Evolutionary conservation across 1,140 invertebrate species (phyloP), one percentile per base, ranked within the genome.

Genomic region (Zaprionus taronus): DNA sequence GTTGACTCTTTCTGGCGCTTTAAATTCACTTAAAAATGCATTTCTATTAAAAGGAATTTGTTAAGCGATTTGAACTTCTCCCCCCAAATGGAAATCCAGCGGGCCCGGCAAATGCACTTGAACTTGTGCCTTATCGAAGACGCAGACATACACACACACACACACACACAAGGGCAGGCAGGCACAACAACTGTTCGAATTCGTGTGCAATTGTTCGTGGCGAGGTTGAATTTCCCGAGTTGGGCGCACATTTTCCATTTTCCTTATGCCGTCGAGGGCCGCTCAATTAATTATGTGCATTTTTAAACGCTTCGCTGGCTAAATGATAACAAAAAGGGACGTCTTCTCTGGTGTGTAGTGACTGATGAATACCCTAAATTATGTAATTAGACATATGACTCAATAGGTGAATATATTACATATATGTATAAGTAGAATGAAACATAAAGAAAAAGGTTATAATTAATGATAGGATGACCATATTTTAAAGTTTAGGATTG

Each of bases 231-330:
- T 76, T 76, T 79, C 28, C 62, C 62, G 26, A 72, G 31, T 67
- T 66, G 22, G 61, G 53, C 47, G 51, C 26, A 22, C 38, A 41
- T 73, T 69, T 69, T 56, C 44, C 15, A 61, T 58, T 66, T 56
- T 60, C 31, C 17, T 17, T 58, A 58, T 41, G 31, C 22, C 64
- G n/a, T 26, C n/a, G 56, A 49, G 51, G 49, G 71, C 26, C 78
- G 61, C 69, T 77, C 69, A 70, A 77, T 80, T 80, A 80, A 77
- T 80, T 80, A 80, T 77, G 78, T 60, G 65, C 69, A 64, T 77
- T 80, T 73, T 65, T 68, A 68, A 79, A 77, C 60, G 74, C 69
- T 79, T 79, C 72, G 60, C 28, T 75, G 77, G 12, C 66, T 56
- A 70, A 78, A 74, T 63, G 75, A 77, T 77, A 77, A 77, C 60